Conservation (phyloP, 2,888 invertebrate genomes). For the Rhagophthalmus giganteus region DNA sequence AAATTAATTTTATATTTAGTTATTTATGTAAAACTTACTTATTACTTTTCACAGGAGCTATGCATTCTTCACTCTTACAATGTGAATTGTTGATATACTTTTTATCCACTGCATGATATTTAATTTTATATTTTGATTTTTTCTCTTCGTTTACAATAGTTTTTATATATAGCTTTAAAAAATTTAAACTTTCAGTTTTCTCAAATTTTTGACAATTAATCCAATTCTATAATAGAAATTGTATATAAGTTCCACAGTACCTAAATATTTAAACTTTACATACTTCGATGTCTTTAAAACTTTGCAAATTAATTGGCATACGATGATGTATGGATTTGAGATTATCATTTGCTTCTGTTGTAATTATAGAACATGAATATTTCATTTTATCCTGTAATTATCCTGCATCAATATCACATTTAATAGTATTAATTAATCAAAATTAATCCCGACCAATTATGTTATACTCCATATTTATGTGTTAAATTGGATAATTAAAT, state of each 20-base stretch:
- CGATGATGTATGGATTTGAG: conserved; percentile 12
- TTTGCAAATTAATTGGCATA: conserved; percentile 12
- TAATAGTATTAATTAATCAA: no score
- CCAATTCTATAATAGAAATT: conserved; percentile 9
- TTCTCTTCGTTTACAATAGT: background rate
- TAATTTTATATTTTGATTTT: conserved; percentile 1
- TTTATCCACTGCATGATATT: conserved; percentile 12
- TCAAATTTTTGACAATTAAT: background rate
- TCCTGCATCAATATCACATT: no score
- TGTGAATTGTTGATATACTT: conserved; percentile 4
- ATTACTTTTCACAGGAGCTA: background rate
- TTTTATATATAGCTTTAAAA: conserved; percentile 4
- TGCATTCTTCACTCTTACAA: conserved; percentile 1
- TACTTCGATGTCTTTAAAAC: conserved; percentile 10
- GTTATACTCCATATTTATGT: no score
- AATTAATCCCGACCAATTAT: no score
- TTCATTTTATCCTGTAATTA: conserved; percentile 5
- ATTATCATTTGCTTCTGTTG: conserved; percentile 10
- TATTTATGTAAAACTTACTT: conserved; percentile 5
- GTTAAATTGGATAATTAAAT: no score
- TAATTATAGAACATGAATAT: conserved; percentile 13
- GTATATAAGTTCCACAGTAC: no score
- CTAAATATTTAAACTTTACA: background rate
- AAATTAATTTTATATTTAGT: conserved; percentile 2
- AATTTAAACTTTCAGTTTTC: background rate